A percentile compares a stretch with the other conserved stretches of the same genome.
phyloP scores from a whole-genome alignment of 2,113 vertebrate genomes.

The Neogale vison region DNA sequence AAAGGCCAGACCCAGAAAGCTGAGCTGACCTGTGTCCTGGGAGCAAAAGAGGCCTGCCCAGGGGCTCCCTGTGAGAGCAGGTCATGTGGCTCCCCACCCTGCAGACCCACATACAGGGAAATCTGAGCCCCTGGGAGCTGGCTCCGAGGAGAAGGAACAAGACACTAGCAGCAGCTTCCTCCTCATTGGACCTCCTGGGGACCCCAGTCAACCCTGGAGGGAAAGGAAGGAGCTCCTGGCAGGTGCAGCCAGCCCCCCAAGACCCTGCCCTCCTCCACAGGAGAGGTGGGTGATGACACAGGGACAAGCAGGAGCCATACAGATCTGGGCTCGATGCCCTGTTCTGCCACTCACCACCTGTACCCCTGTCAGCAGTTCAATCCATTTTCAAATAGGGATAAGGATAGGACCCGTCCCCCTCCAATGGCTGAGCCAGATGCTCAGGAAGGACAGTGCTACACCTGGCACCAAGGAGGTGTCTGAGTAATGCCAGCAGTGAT shows the following conservation, averaged over 20 bases:
- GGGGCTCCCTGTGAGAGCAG: background rate
- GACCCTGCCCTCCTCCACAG: background rate
- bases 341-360: background rate
- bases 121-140: background rate
- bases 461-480: background rate
- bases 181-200: background rate
- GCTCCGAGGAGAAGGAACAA: background rate
- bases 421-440: background rate
- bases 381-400: background rate
- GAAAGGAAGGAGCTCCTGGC: background rate
- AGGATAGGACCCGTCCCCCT: background rate
- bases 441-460: background rate
- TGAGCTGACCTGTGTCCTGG: background rate
- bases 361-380: background rate
- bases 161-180: background rate
- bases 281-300: background rate
- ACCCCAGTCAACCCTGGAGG: background rate
- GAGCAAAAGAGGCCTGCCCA: background rate
- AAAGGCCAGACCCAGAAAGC: background rate
- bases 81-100: background rate
- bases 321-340: too few species aligned
- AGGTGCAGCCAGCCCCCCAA: background rate
- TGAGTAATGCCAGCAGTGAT: fast-evolving
- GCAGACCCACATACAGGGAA: background rate
- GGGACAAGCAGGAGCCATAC: fast-evolving